Base-by-base conservation (phyloP, 2,888 invertebrate species). In the Steromphala cineraria region DNA sequence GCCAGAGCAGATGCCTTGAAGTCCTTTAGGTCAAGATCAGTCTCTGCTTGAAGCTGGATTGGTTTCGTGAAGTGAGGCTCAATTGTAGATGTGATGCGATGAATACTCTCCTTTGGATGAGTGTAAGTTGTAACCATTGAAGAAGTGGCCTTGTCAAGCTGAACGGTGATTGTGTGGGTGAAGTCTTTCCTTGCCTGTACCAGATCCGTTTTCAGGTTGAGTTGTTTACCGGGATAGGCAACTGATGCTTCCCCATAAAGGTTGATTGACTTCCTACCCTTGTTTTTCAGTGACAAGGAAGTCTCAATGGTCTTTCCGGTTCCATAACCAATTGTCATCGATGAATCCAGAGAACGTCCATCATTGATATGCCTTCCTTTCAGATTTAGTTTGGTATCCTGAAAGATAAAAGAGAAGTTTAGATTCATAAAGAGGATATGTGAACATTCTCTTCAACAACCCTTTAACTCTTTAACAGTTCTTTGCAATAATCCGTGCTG, bases 301-400 rank as follows among this genome's bases (percentile, higher is more conserved):
- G 86, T 79, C 21, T 80, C 80, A 17, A 87, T 21, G 13, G 85
- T 85, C 36, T 87, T 83, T 55, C 82, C 82, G 80, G 85, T 84
- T 53, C 85, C 89, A 55, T 83, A 55, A 2, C 81, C 77, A 17
- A 90, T 8, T 7, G 78, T 81, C 7, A 88, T 24, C 52, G 74
- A 82, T 19, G 88, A 85, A 28, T 87, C 87, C 24, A 90, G 52
- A n/a, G 84, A 77, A 10, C 84, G 83, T 3, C 78, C 75, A 53
- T 82, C 80, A 79, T 90, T 88, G 10, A 79, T 46, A 75, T 90
- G 90, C 5, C 80, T 82, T 46, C 87, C 83, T 31, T 86, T 87
- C 2, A 87, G 53, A 21, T 82, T 75, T 1, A 88, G 28, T 74
- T 88, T 83, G 28, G 89, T 71, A 67, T 83, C 85, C 90, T 90